Conservation (phyloP, 2,113 vertebrate genomes). For the Apodemus speciosus region DNA sequence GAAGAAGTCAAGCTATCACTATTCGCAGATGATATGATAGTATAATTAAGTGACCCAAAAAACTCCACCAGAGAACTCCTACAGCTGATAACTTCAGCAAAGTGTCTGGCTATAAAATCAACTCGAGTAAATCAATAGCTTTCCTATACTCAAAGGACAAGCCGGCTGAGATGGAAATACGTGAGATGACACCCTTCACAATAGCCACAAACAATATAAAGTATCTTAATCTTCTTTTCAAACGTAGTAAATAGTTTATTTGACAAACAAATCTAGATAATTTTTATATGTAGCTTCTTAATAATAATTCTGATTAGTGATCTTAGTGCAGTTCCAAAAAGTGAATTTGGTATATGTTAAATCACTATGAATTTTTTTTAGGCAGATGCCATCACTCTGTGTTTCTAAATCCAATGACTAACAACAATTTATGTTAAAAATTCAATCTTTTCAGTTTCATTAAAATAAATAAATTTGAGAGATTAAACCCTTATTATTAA, state of each 20-base stretch:
- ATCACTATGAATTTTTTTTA: neutral
- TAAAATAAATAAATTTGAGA: conserved; percentile 5
- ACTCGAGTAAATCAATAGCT: no score
- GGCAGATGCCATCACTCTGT: neutral
- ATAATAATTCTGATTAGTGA: neutral
- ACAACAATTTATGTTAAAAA: neutral
- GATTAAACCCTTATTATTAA: neutral
- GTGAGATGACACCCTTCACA: no score
- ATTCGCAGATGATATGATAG: no score
- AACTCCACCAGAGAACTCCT: no score
- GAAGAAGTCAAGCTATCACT: no score
- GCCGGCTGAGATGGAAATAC: no score
- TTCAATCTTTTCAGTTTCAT: neutral
- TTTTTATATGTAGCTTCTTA: neutral
- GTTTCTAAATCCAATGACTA: neutral
- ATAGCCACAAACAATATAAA: no score
- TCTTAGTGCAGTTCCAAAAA: neutral
- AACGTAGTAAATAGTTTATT: neutral
- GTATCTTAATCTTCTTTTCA: neutral
- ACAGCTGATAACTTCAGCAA: no score
- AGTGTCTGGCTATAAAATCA: no score
- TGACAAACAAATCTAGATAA: neutral
- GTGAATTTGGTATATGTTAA: neutral
- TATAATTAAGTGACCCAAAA: no score
- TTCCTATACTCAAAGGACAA: no score